Evolutionary conservation across 2,888 invertebrate species (phyloP), one percentile per base, ranked within the genome.

Genomic region (Timema cristinae): DNA sequence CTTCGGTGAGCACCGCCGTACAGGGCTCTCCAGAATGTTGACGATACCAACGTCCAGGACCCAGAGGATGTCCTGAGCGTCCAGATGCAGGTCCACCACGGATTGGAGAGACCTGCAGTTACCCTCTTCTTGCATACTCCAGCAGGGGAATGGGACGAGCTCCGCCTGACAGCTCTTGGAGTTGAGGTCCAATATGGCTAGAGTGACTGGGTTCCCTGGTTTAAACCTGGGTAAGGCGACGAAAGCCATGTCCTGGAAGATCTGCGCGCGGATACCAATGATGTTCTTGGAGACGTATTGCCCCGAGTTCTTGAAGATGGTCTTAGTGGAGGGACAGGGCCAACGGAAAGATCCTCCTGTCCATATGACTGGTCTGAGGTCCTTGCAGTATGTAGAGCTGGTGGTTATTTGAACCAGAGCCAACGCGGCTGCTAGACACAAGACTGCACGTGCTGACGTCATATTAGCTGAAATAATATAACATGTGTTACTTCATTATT

Each of bases 31-130:
- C 71, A 91, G 77, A 0, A 89, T 89, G 75, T 91, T 89, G 0
- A 90, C 86, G 66, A 91, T 85, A 13, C 92, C 92, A 11, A 85
- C 86, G 78, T 92, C 92, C 74, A 92, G 81, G 0, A 89, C 85
- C 92, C 92, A 92, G 9, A 92, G 83, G 74, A 89, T 86, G 67
- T 89, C 88, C 80, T 90, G 83, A 71, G 84, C 84, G 83, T 89
- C 89, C 75, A 89, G 79, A 77, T 85, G 86, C 77, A 90, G 83
- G 81, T 90, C 90, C 75, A 90, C 89, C 76, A 84, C 91, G 70
- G 88, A 91, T 77, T 92, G 91, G 16, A 92, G 81, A 0, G 86
- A 86, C 51, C 85, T 83, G 78, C 86, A 89, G 81, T 87, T 88
- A 72, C 86, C 88, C 76, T 87, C 86, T 77, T 89, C 88, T 78